phyloP scores from a whole-genome alignment of 2,888 invertebrate species.

The Hypomecis punctinalis region DNA sequence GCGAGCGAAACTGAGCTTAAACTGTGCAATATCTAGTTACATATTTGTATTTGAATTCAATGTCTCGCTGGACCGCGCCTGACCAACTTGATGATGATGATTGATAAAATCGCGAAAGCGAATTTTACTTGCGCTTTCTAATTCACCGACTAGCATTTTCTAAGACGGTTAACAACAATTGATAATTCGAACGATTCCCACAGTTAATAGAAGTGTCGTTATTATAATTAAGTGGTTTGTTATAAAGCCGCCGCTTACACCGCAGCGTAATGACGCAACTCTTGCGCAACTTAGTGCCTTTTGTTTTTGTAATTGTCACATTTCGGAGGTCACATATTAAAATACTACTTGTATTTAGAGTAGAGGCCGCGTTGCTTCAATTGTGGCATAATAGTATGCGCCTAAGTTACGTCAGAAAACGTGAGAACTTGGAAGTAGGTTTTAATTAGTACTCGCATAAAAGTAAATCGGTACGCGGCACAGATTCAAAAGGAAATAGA shows the following conservation, averaged over 20 bases:
- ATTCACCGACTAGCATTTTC: slow-evolving; percentile 39
- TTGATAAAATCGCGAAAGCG: slow-evolving; percentile 39
- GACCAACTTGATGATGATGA: too few relatives aligned
- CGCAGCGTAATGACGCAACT: slow-evolving; percentile 37
- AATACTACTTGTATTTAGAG: slow-evolving; percentile 6
- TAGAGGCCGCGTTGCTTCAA: slow-evolving; percentile 13
- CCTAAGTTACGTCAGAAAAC: slow-evolving; percentile 6
- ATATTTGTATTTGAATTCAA: too few relatives aligned
- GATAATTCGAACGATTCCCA: slow-evolving; percentile 50
- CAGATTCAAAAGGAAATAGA: too few relatives aligned
- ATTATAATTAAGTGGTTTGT: slow-evolving; percentile 40
- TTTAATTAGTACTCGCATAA: too few relatives aligned
- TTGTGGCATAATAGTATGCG: slow-evolving; percentile 16
- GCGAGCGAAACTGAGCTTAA: too few relatives aligned
- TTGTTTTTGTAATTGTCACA: slow-evolving; percentile 37
- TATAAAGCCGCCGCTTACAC: slow-evolving; percentile 42
- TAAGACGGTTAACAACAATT: slow-evolving; percentile 47
- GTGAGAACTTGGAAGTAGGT: slow-evolving; percentile 10
- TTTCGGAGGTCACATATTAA: slow-evolving; percentile 35
- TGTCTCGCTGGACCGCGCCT: not conserved
- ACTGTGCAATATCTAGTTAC: too few relatives aligned
- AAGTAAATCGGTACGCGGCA: too few relatives aligned
- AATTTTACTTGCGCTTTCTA: slow-evolving; percentile 54
- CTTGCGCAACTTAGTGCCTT: slow-evolving; percentile 35
- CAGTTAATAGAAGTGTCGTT: slow-evolving; percentile 42